phyloP scores from a whole-genome alignment of 2,113 vertebrate genomes.

The Condylura cristata region DNA sequence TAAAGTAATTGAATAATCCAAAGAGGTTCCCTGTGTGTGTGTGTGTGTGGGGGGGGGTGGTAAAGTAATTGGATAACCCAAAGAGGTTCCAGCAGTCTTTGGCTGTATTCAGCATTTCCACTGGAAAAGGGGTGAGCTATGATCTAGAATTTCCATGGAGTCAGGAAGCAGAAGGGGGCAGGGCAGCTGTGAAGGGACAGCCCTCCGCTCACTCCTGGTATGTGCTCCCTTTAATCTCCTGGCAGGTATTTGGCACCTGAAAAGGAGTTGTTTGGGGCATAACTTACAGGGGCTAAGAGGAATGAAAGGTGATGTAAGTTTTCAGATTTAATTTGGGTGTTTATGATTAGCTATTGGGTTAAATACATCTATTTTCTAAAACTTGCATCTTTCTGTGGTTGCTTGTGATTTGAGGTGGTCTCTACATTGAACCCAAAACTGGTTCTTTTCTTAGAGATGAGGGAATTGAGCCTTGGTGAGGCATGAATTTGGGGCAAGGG shows the following conservation, averaged over 20 bases:
- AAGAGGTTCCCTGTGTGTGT: neutral
- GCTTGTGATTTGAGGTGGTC: neutral
- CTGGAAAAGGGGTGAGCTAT: neutral
- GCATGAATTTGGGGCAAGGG: neutral
- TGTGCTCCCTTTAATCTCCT: neutral
- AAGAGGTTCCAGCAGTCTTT: neutral
- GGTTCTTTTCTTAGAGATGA: neutral
- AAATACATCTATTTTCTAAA: neutral
- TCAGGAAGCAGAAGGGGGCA: neutral
- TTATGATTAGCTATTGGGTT: neutral
- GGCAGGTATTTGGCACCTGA: neutral
- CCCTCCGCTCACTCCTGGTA: neutral
- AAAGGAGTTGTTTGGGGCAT: neutral
- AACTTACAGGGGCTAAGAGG: neutral
- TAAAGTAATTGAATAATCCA: no score
- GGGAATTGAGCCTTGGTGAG: neutral
- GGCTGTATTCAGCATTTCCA: neutral
- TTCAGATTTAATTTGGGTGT: conserved; percentile 12
- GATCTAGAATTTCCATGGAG: neutral
- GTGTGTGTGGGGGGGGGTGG: neutral
- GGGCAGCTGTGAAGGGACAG: neutral
- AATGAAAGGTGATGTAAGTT: neutral
- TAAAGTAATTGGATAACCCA: neutral
- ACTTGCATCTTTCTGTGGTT: neutral
- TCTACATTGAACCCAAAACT: neutral